A percentile compares a stretch with the other conserved stretches of the same genome.
Conservation (phyloP, 2,888 invertebrate species). For the Synergus umbraculus region DNA sequence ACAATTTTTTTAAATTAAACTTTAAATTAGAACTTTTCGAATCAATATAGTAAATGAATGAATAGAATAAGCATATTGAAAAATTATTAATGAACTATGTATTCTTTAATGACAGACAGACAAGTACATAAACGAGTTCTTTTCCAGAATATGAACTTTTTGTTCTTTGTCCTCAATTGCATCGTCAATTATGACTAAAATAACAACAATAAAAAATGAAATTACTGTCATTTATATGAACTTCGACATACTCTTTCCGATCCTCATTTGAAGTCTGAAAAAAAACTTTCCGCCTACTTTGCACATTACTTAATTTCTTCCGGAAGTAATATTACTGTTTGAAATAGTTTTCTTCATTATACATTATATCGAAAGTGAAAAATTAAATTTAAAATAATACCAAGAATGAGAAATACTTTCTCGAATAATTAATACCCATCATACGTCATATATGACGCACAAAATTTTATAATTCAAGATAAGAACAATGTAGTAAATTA, state of each 20-base stretch:
- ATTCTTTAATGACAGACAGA: no score
- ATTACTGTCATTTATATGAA: not conserved
- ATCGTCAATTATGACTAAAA: not conserved
- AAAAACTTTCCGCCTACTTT: not conserved
- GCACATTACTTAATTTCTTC: not conserved
- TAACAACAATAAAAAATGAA: not conserved
- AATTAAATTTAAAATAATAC: no score
- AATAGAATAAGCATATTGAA: no score
- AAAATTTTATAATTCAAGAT: not conserved
- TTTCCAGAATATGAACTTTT: not conserved
- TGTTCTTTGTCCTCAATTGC: not conserved
- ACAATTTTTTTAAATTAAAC: no score
- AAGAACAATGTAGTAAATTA: not conserved
- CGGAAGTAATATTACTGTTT: not conserved
- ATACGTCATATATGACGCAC: not conserved
- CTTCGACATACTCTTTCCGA: not conserved
- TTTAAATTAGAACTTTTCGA: no score
- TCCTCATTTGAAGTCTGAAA: not conserved
- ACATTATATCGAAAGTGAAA: no score
- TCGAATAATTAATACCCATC: no score
- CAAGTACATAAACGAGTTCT: not conserved
- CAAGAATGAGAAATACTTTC: no score
- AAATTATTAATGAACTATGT: not conserved
- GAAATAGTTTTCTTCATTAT: not conserved
- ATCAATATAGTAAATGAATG: no score